phyloP scores from a whole-genome alignment of 2,113 vertebrate species.

The Fregetta grallaria region DNA sequence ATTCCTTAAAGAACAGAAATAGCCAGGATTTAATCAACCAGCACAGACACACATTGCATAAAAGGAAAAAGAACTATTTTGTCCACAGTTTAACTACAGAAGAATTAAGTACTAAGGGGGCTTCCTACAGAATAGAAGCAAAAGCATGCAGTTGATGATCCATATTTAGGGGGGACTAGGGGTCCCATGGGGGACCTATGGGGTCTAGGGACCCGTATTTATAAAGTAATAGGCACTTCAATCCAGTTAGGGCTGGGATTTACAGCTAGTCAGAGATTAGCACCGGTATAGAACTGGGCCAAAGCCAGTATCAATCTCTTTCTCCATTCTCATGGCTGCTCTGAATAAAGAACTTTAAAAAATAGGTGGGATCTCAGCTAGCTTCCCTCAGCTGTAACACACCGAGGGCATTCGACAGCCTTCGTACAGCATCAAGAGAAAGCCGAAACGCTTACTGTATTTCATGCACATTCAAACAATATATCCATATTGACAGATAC shows the following conservation, averaged over 20 bases:
- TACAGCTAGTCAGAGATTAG: not conserved
- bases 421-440: not conserved
- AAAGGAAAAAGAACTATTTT: not conserved
- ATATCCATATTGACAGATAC: not conserved
- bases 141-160: not conserved
- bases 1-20: not conserved
- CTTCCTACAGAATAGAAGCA: not conserved
- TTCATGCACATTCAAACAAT: not conserved
- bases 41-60: not conserved
- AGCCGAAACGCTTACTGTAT: not conserved
- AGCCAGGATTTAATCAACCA: not conserved
- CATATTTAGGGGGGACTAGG: too few species aligned
- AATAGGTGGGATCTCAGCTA: not conserved
- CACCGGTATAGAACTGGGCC: not conserved
- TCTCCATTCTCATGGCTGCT: rapidly evolving
- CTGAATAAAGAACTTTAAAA: not conserved
- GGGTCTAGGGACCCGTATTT: not conserved
- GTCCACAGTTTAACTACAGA: not conserved
- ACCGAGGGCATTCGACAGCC: not conserved
- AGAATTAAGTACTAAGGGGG: not conserved
- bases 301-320: not conserved
- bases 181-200: too few species aligned
- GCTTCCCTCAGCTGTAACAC: not conserved
- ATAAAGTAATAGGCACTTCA: not conserved
- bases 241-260: not conserved